phyloP scores from a whole-genome alignment of 2,888 invertebrate species.

The Ceraclea dissimilis region DNA sequence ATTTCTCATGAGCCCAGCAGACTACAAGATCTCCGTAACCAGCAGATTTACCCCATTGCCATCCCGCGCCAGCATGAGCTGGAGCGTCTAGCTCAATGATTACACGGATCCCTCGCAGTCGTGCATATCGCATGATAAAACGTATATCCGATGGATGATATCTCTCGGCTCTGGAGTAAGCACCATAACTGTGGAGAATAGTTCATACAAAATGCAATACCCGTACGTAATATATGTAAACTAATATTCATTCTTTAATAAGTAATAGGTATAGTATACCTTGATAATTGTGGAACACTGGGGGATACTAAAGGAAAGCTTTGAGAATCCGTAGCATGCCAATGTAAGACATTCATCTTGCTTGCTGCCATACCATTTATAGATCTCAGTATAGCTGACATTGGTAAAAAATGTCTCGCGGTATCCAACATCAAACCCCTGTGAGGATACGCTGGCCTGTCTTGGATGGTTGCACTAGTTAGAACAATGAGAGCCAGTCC shows the following conservation, averaged over 20 bases:
- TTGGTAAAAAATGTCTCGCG: constrained; percentile 77
- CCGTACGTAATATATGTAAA: background rate
- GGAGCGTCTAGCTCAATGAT: constrained; percentile 87
- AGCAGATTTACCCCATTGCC: constrained; percentile 67
- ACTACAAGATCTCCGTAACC: constrained; percentile 58
- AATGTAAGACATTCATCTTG: constrained; percentile 89
- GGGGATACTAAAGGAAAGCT: constrained; percentile 81
- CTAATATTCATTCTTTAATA: background rate
- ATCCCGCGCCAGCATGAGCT: constrained; percentile 76
- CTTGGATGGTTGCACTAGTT: constrained; percentile 57
- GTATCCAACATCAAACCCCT: constrained; percentile 86
- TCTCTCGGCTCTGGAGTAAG: constrained; percentile 60
- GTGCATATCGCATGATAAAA: constrained; percentile 68
- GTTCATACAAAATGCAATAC: background rate
- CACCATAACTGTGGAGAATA: constrained; percentile 57
- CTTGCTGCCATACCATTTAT: constrained; percentile 81
- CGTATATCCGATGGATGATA: constrained; percentile 60
- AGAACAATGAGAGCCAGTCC: constrained; percentile 50
- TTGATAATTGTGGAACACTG: constrained; percentile 66
- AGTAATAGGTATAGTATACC: constrained; percentile 38
- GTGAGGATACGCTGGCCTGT: constrained; percentile 74
- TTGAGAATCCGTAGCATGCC: constrained; percentile 87
- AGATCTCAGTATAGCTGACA: constrained; percentile 59
- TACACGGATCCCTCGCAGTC: constrained; percentile 72
- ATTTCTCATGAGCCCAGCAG: constrained; percentile 59